Base-by-base conservation (phyloP, 2,888 invertebrate genomes). In the Synergus laeviventris region DNA sequence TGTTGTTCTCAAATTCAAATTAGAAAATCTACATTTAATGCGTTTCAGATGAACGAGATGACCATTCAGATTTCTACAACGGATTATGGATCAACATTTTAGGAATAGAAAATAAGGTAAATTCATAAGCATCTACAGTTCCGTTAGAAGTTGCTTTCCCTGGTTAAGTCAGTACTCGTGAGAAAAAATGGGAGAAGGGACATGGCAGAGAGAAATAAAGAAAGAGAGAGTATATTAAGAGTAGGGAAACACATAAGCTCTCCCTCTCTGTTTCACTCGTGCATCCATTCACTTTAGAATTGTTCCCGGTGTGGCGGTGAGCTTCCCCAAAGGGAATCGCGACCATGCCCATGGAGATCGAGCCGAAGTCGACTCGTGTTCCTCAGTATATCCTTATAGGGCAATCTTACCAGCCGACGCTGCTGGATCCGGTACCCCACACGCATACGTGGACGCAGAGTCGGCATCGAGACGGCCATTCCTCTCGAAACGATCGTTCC, bases 341-440 rank as follows among this genome's bases (percentile, higher is more conserved):
- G 76, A 77, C 78, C 81, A 77, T 74, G 81, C 81, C 77, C 76
- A 61, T 54, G 73, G 38, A 77, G 79, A 82, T 77, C 79, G 80
- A 76, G 59, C n/a, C n/a, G n/a, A 78, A 77, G 78, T 79, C 80
- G 79, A 82, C 79, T 78, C 78, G 82, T 81, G 82, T 81, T 76
- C 74, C 36, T 70, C 70, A 70, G 49, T 70, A 45, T 31, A 70
- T 70, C 49, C 70, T 70, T 70, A 42, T 64, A 42, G 70, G 70
- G 70, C 45, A 70, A 70, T 70, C 76, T 75, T 54, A 78, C 24
- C 74, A 56, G 62, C 64, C 62, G 21, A 36, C 39, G 64, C 49
- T 64, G 74, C 64, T 54, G 79, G 77, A 62, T 66, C 62, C 42
- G 16, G 73, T 38, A 62, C 62, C 62, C 38, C 62, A 62, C 62